Base-by-base conservation (phyloP, 1,140 invertebrate species). In the Leptinotarsa undecemlineata region DNA sequence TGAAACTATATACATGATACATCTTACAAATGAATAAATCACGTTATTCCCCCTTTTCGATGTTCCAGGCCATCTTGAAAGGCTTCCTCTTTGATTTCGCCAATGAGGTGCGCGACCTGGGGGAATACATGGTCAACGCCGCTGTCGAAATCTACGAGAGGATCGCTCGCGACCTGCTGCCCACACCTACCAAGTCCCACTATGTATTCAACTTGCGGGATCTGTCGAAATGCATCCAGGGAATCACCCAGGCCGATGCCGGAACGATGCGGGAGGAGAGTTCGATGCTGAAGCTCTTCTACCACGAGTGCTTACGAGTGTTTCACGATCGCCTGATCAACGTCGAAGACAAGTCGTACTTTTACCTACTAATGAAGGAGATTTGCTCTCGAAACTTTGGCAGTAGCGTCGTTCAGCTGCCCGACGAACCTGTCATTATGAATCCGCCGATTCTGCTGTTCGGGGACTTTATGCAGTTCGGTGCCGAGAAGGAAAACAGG, bases 141-240 rank as follows among this genome's bases (percentile, higher is more conserved):
- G 91, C 95, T 0, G 90, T 97, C 4, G 91, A 93, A 48, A 87
- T 97, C 2, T 97, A 97, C 82, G 86, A 91, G 68, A 89, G 91
- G 80, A 94, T 96, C 20, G 90, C 92, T 15, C 85, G 87, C 0
- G 92, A 95, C 79, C 88, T 97, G 42, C 84, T 97, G 17, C 95
- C 96, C 0, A 95, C 93, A 0, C 95, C 95, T 0, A 89, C 93
- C 21, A 96, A 96, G 82, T 95, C 94, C 1, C 96, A 98, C 84
- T 97, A 98, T 78, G 90, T 97, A 15, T 98, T 97, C 83, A 97
- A 97, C 85, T 86, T 97, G 78, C 87, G 96, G 42, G 94, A 95
- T 85, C 89, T 97, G 48, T 94, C 95, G n/a, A 92, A 96, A 84
- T 95, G 95, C 62, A 90, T 98, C 78, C 94, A 96, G 85, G 96